Conservation (phyloP, 2,888 invertebrate genomes). For the Formica aserva region DNA sequence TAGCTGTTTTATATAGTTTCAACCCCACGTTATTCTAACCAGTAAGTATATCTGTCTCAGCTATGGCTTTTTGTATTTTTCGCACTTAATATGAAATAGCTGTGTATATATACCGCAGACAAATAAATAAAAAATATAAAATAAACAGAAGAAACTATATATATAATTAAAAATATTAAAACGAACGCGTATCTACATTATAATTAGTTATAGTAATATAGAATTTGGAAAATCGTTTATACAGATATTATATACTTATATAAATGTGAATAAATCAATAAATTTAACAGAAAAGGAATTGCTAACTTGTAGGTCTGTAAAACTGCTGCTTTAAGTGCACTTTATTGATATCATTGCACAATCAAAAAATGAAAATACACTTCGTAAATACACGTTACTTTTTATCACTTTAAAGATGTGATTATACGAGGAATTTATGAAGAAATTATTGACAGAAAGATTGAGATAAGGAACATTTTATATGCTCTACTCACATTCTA, state of each 20-base stretch:
- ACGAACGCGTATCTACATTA: no score
- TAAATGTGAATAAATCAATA: neutral
- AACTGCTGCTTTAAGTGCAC: neutral
- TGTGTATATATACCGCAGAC: neutral
- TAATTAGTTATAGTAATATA: no score
- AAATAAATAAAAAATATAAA: neutral
- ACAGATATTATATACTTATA: neutral
- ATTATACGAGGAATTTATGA: neutral
- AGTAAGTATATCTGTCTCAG: neutral
- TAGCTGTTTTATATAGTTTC: neutral
- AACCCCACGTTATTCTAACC: neutral
- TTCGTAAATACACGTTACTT: neutral
- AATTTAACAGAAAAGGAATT: no score
- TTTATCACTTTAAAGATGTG: neutral
- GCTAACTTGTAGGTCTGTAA: neutral
- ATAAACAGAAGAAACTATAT: neutral
- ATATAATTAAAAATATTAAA: no score
- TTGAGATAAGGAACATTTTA: neutral
- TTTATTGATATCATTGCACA: neutral
- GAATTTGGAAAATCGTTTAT: no score
- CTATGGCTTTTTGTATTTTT: neutral
- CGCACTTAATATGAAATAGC: neutral
- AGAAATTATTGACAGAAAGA: neutral
- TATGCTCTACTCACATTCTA: slow-evolving; percentile 92
- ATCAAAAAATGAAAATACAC: neutral